These are phyloP conservation scores for Laupala kohalensis DNA, from an alignment of 1,140 invertebrate species.

Conservation along the genomic window DNA sequence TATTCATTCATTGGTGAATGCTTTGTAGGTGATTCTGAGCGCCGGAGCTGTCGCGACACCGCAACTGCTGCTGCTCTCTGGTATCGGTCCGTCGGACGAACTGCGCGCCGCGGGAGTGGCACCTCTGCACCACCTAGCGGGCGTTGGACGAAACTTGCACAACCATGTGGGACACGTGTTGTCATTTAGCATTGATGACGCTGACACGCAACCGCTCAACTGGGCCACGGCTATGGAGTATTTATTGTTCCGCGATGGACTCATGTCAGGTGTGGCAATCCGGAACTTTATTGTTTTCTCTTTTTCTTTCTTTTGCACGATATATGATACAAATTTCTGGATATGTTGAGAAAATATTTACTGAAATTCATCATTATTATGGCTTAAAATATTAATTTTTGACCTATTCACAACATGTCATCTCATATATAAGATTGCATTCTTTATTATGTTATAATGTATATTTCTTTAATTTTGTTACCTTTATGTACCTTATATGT, in stretches of 20 bases:
- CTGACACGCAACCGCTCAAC: slow-evolving; percentile 64
- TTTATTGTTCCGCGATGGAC: slow-evolving; percentile 63
- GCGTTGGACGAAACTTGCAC: slow-evolving; percentile 77
- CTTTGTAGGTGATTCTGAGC: slow-evolving; percentile 18
- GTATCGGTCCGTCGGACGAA: slow-evolving; percentile 30
- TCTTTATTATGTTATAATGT: too few relatives aligned
- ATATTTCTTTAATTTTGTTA: too few relatives aligned
- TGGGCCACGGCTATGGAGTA: slow-evolving; percentile 83
- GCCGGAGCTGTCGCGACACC: slow-evolving; percentile 31
- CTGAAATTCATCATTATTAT: too few relatives aligned
- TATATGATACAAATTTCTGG: too few relatives aligned
- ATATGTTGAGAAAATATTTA: too few relatives aligned
- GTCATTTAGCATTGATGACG: slow-evolving; percentile 67
- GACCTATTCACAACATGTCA: too few relatives aligned
- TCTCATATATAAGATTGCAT: too few relatives aligned
- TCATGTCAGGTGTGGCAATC: slow-evolving; percentile 48
- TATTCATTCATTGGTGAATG: too few relatives aligned
- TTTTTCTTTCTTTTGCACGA: too few relatives aligned
- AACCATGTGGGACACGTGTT: slow-evolving; percentile 71
- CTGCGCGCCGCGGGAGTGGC: slow-evolving; percentile 21
- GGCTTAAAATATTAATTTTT: too few relatives aligned
- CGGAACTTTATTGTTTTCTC: too few relatives aligned
- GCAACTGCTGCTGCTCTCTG: slow-evolving; percentile 31
- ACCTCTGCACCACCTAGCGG: slow-evolving; percentile 55
- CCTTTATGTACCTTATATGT: too few relatives aligned